These are phyloP conservation scores for Apamea sordens DNA, from an alignment of 2,888 invertebrate species.

Conservation along the genomic window DNA sequence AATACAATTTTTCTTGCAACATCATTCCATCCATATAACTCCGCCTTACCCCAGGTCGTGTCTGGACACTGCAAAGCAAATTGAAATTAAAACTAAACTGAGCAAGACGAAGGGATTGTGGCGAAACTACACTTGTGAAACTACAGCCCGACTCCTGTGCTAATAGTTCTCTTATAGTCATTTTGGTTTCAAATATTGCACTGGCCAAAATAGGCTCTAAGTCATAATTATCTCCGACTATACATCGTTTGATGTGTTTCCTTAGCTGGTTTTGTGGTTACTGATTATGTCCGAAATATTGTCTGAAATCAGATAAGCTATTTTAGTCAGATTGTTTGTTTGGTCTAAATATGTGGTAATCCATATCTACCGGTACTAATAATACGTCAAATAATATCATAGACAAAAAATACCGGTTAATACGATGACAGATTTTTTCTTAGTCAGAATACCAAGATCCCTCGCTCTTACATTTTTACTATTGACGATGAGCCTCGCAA, in stretches of 20 bases:
- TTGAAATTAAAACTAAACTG: slow-evolving; percentile 87
- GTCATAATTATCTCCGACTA: slow-evolving; percentile 47
- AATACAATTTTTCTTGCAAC: neutral
- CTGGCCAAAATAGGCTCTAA: slow-evolving; percentile 52
- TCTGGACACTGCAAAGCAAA: slow-evolving; percentile 84
- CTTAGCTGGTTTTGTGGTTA: slow-evolving; percentile 44
- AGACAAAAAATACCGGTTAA: neutral
- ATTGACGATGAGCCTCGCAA: neutral
- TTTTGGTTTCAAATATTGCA: slow-evolving; percentile 57
- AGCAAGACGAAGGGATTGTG: slow-evolving; percentile 79
- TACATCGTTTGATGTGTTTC: slow-evolving; percentile 27
- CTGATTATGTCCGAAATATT: slow-evolving; percentile 36
- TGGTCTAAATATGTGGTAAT: neutral
- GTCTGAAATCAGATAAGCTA: neutral
- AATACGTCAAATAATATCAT: neutral
- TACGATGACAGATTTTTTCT: neutral
- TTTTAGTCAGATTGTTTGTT: neutral
- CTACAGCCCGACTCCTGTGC: slow-evolving; percentile 46
- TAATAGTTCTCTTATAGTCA: slow-evolving; percentile 60
- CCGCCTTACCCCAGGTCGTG: slow-evolving; percentile 76
- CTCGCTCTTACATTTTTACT: neutral
- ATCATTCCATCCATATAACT: slow-evolving; percentile 4
- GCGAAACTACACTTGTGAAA: slow-evolving; percentile 82
- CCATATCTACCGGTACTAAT: neutral
- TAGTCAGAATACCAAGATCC: neutral